These are phyloP conservation scores for Bujurquina vittata DNA, from an alignment of 2,113 vertebrate genomes.

Conservation along the genomic window DNA sequence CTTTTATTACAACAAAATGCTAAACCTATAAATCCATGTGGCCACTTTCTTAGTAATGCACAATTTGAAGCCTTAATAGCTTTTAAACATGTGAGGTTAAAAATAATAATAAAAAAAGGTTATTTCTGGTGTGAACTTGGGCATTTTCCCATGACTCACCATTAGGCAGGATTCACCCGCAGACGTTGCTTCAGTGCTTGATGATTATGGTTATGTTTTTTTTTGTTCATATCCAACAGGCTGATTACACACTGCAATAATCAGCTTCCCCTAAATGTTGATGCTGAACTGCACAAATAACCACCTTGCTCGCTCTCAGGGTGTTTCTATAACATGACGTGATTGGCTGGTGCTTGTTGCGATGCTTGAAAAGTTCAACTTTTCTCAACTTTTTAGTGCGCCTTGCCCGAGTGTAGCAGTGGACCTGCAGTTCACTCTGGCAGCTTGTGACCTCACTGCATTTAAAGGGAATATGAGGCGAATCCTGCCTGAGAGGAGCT, in stretches of 20 bases:
- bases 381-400: background rate
- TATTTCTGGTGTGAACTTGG: too few species aligned
- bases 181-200: background rate
- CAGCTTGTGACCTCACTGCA: too few species aligned
- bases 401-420: accelerated
- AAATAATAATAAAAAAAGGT: too few species aligned
- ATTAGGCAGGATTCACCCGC: accelerated
- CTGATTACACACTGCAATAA: accelerated
- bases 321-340: background rate
- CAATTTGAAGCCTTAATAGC: background rate
- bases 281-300: background rate
- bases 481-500: background rate
- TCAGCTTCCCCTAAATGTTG: background rate
- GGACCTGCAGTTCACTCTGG: background rate
- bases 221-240: background rate
- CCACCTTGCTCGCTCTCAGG: background rate
- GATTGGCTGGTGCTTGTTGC: background rate
- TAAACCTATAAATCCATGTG: too few species aligned
- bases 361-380: background rate
- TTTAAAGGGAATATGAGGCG: too few species aligned
- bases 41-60: background rate
- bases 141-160: too few species aligned
- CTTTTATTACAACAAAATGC: too few species aligned
- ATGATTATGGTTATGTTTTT: background rate
- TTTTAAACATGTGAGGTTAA: background rate